Conservation (phyloP, 2,797 vertebrate genomes). For the Hippoglossus hippoglossus region DNA sequence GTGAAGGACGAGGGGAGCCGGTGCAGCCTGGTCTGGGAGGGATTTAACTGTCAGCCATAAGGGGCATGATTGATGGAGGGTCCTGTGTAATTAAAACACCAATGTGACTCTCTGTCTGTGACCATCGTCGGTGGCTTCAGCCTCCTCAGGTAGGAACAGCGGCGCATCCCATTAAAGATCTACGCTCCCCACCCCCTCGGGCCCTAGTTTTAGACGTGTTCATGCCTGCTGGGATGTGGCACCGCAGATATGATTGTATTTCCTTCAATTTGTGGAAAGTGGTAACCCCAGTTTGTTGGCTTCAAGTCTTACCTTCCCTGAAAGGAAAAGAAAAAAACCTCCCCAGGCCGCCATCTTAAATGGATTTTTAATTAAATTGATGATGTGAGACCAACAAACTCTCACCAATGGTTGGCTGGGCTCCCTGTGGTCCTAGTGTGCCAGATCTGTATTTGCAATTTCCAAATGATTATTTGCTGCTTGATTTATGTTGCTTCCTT, state of each 20-base stretch:
- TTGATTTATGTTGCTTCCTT: conserved; percentile 73
- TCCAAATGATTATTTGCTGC: conserved; percentile 72
- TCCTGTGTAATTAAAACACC: conserved; percentile 75
- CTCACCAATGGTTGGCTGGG: conserved; percentile 69
- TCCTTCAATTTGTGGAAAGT: conserved; percentile 38
- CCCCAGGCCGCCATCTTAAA: conserved; percentile 71
- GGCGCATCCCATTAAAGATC: conserved; percentile 48
- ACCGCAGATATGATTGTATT: conserved; percentile 46
- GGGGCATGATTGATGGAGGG: conserved; percentile 70
- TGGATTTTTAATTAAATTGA: conserved; percentile 83
- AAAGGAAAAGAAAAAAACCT: conserved; percentile 47
- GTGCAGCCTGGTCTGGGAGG: conserved; percentile 54
- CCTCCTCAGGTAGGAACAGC: conserved; percentile 50
- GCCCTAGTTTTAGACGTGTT: conserved; percentile 30
- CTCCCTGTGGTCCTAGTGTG: conserved; percentile 76
- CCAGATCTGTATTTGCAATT: conserved; percentile 66
- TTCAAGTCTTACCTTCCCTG: conserved; percentile 58
- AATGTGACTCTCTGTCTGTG: conserved; percentile 41
- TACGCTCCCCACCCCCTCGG: conserved; percentile 21
- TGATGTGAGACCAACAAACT: conserved; percentile 80
- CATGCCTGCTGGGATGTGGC: conserved; percentile 43
- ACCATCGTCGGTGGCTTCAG: conserved; percentile 38
- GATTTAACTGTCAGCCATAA: conserved; percentile 74
- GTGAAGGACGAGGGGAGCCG: conserved; percentile 75
- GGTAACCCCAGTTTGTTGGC: conserved; percentile 51